These are phyloP conservation scores for Heteromurus nitidus DNA, from an alignment of 2,888 invertebrate species.

Conservation along the genomic window DNA sequence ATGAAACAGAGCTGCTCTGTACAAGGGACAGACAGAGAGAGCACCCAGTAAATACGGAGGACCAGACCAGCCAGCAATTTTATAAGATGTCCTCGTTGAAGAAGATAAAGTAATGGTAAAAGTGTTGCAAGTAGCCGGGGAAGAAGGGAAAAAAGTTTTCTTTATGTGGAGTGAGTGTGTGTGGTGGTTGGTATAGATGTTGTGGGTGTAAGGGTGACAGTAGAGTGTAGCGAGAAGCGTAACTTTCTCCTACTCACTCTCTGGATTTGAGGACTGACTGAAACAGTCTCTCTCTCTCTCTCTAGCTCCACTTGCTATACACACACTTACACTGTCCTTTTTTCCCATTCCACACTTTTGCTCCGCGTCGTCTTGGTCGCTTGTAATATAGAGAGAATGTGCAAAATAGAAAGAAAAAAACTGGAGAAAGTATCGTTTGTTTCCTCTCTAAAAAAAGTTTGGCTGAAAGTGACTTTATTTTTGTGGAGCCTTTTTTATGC, in stretches of 20 bases:
- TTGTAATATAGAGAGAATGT: slow-evolving; percentile 11
- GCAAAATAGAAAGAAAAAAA: slow-evolving; percentile 41
- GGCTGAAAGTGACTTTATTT: slow-evolving; percentile 62
- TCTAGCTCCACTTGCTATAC: neutral
- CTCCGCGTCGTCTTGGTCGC: neutral
- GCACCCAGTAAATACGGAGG: too few relatives aligned
- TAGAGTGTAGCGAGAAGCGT: slow-evolving; percentile 30
- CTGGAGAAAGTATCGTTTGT: slow-evolving; percentile 15
- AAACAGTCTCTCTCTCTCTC: slow-evolving; percentile 9
- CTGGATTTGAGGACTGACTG: slow-evolving; percentile 50
- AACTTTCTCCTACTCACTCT: slow-evolving; percentile 6
- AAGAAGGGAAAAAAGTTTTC: slow-evolving; percentile 25
- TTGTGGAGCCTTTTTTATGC: slow-evolving; percentile 63
- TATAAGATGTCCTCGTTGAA: slow-evolving; percentile 23
- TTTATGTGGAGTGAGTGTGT: neutral
- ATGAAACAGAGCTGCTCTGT: too few relatives aligned
- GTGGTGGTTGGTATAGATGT: neutral
- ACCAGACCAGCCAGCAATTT: too few relatives aligned
- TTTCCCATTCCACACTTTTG: slow-evolving; percentile 5
- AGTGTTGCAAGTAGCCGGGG: slow-evolving; percentile 23
- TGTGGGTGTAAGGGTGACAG: neutral
- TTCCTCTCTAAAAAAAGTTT: slow-evolving; percentile 48
- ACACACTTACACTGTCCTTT: slow-evolving; percentile 1
- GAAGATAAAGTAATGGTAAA: slow-evolving; percentile 46
- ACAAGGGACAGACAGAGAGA: too few relatives aligned